These are phyloP conservation scores for Mystacides longicornis DNA, from an alignment of 2,888 invertebrate species.

Conservation along the genomic window DNA sequence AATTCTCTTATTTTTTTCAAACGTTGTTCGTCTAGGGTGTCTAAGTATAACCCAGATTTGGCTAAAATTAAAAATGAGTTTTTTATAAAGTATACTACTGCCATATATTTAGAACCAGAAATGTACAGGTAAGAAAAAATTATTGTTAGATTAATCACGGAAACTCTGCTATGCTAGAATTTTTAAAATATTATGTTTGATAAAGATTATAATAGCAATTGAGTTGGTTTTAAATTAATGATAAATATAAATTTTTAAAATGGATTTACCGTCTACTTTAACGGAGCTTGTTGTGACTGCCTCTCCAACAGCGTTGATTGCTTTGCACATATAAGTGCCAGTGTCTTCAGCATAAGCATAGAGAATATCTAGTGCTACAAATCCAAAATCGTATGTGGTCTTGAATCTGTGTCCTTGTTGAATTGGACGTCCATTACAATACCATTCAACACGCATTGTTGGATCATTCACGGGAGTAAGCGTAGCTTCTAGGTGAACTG, in stretches of 20 bases:
- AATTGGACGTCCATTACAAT: constrained; percentile 88
- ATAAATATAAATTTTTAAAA: not conserved
- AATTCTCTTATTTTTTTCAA: constrained; percentile 81
- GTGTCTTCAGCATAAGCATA: constrained; percentile 96
- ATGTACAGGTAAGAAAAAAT: no score
- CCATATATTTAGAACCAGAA: no score
- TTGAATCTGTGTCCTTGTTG: constrained; percentile 92
- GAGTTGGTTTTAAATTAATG: no score
- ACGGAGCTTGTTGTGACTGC: constrained; percentile 90
- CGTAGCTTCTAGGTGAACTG: constrained; percentile 89
- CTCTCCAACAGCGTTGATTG: constrained; percentile 91
- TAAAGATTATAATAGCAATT: no score
- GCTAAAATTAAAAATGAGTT: constrained; percentile 44
- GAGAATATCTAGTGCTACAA: constrained; percentile 90
- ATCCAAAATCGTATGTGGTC: constrained; percentile 95
- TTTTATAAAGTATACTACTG: no score
- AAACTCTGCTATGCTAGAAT: no score
- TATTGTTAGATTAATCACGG: no score
- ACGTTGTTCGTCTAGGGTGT: constrained; percentile 86
- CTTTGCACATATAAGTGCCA: constrained; percentile 95
- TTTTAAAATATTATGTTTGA: no score
- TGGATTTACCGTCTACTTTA: constrained; percentile 66
- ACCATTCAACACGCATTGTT: constrained; percentile 98
- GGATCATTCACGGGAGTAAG: constrained; percentile 96
- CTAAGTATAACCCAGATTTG: constrained; percentile 75